phyloP scores from a whole-genome alignment of 2,888 invertebrate species.

The Anoplius nigerrimus region DNA sequence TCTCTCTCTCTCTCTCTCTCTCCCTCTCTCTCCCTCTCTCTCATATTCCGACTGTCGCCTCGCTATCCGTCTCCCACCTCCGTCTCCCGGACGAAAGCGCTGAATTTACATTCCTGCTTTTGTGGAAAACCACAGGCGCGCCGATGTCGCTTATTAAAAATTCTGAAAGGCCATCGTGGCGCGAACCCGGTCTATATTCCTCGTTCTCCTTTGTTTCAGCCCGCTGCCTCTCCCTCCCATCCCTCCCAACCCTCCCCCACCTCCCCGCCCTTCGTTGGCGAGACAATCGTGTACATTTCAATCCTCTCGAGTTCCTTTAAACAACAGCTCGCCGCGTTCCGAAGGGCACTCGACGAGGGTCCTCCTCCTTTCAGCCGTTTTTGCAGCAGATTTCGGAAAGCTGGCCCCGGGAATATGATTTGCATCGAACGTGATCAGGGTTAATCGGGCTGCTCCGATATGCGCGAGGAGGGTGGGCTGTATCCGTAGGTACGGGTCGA shows the following conservation, averaged over 20 bases:
- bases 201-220: slow-evolving; percentile 25
- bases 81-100: slow-evolving; percentile 38
- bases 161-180: slow-evolving; percentile 53
- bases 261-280: not conserved
- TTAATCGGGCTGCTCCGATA: too few relatives aligned
- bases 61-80: slow-evolving; percentile 12
- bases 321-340: not conserved
- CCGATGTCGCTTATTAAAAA: slow-evolving; percentile 63
- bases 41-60: slow-evolving; percentile 16
- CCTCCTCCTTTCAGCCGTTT: not conserved
- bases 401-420: too few relatives aligned
- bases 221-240: slow-evolving; percentile 12
- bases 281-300: slow-evolving; percentile 5
- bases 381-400: not conserved
- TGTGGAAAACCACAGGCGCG: slow-evolving; percentile 37
- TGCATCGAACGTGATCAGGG: too few relatives aligned
- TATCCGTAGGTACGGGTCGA: too few relatives aligned
- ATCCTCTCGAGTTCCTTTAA: not conserved
- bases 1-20: slow-evolving; percentile 12
- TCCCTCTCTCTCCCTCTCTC: slow-evolving; percentile 11
- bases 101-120: slow-evolving; percentile 57
- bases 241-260: not conserved
- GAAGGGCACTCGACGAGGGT: not conserved
- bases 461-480: too few relatives aligned
- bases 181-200: slow-evolving; percentile 7